Base-by-base conservation (phyloP, 2,113 vertebrate genomes). In the Seriola rivoliana region DNA sequence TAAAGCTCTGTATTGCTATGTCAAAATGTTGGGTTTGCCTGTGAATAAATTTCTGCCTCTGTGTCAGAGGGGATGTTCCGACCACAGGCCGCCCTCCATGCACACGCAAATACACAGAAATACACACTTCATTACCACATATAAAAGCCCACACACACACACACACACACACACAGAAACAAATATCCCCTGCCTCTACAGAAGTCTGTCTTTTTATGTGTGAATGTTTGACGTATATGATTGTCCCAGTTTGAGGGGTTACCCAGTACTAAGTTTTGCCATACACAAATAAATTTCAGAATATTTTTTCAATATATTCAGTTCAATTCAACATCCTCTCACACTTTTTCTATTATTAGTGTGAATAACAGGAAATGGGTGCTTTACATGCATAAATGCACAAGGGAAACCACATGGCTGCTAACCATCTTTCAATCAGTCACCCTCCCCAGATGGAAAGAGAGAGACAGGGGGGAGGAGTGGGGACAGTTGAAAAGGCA, bases 341-440 rank as follows among this genome's bases (percentile, higher is more conserved):
- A n/a, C 10, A 34, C 10, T 50, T 73, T 54, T 48, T 16, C 34
- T 16, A 40, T 70, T 9, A 32, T 76, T 68, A 57, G 55, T 46
- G 36, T 79, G 76, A 87, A 89, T 71, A 86, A 85, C 75, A 90
- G 87, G 81, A 91, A 93, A 83, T 72, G 2, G 42, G 36, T 40
- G 40, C 10, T 58, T 57, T 23, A 32, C 52, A 25, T 25, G 32
- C 17, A 17, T 75, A 71, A 78, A 82, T 69, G 48, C 44, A 73
- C 4, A 4, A 64, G 44, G 48, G 67, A 81, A 89, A 85, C 65
- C 65, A 42, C 52, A n/a, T 29, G 42, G 63, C 54, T 34, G n/a
- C 46, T 62, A 65, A 78, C 42, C 68, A 79, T 68, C 60, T 80
- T 80, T 81, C 59, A 84, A 32, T 81, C 68, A 23, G 19, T 65